Evolutionary conservation across 2,797 vertebrate species (phyloP).

Genomic region (Myioborus melanocephalus): DNA sequence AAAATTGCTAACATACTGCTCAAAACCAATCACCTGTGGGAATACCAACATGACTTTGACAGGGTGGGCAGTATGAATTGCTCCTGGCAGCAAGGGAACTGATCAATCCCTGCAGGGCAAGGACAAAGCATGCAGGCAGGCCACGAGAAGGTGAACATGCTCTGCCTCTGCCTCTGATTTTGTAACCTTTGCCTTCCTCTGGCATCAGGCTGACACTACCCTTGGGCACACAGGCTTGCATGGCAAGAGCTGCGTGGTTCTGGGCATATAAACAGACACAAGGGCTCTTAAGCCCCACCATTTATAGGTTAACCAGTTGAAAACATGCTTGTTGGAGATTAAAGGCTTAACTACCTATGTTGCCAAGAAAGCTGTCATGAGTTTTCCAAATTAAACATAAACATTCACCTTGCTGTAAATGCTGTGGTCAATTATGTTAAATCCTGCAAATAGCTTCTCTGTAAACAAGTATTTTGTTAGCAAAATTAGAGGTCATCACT

Average conservation of each 20-base stretch:
- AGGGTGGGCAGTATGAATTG: neutral
- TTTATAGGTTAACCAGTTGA: constrained; percentile 44
- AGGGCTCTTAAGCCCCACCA: constrained; percentile 10
- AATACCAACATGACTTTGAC: neutral
- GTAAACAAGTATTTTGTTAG: constrained; percentile 56
- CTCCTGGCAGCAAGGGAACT: neutral
- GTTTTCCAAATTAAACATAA: constrained; percentile 67
- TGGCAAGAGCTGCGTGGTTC: constrained; percentile 7
- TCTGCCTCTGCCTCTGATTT: neutral
- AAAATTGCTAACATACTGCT: neutral
- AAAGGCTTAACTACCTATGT: constrained; percentile 60
- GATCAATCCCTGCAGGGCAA: neutral
- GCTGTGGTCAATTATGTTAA: constrained; percentile 65
- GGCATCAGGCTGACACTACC: neutral
- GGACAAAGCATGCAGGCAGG: neutral
- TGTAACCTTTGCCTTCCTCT: neutral
- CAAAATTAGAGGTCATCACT: constrained; percentile 13
- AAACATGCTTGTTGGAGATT: constrained; percentile 52
- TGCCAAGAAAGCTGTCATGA: constrained; percentile 31
- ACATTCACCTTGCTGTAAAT: constrained; percentile 63
- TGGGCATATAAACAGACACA: constrained; percentile 40
- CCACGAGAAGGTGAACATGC: neutral
- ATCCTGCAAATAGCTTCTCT: constrained; percentile 61
- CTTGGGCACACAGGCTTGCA: neutral
- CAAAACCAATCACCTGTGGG: neutral